Percentiles rank a stretch among this genome's conserved stretches.
Conservation (phyloP, 2,113 vertebrate species). For the Cisticola juncidis region DNA sequence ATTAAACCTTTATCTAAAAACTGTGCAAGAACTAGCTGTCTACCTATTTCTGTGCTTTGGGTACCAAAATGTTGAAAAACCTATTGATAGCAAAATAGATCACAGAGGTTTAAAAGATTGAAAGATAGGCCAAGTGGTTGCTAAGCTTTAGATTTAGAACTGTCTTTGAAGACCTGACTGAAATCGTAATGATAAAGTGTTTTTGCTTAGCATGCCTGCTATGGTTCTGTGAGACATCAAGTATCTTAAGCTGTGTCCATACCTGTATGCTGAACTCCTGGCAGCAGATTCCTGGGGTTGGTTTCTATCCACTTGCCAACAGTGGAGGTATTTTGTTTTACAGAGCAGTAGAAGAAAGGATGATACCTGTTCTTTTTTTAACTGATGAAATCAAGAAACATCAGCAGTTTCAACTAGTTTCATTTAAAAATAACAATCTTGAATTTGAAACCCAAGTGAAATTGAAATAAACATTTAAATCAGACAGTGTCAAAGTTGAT, state of each 20-base stretch:
- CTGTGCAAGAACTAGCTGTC: background rate
- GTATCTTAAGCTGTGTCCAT: background rate
- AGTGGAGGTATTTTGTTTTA: background rate
- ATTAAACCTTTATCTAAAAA: background rate
- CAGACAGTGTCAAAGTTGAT: background rate
- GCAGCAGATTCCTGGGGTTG: background rate
- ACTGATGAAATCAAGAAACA: background rate
- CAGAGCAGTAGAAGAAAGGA: background rate
- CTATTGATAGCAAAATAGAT: background rate
- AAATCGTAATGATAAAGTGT: background rate
- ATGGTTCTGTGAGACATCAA: background rate
- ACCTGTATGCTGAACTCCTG: background rate
- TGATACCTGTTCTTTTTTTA: background rate
- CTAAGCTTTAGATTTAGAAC: background rate
- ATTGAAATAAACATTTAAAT: background rate
- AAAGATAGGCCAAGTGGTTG: background rate
- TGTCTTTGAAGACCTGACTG: background rate
- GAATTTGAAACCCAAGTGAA: background rate
- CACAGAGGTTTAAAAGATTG: background rate
- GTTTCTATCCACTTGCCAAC: background rate
- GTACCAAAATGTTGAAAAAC: background rate
- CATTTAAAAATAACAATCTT: background rate
- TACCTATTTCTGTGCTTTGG: background rate
- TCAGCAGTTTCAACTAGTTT: background rate
- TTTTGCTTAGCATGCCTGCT: background rate